Conservation (phyloP, 2,888 invertebrate species). For the Stenodema calcarata region DNA sequence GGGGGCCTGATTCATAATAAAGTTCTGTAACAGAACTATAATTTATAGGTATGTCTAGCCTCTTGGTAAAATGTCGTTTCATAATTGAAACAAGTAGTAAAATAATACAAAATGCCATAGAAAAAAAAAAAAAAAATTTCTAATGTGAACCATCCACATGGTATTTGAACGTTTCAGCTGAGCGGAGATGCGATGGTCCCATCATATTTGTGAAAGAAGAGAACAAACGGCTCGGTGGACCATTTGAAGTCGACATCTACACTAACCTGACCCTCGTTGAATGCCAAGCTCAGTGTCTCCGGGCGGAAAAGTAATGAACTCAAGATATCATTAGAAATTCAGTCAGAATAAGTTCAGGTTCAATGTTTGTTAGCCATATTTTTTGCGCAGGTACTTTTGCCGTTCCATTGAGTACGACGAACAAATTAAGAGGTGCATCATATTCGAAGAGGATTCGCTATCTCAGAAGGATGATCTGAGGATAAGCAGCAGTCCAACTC, state of each 20-base stretch:
- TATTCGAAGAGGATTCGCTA: constrained; percentile 89
- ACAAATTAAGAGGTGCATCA: constrained; percentile 83
- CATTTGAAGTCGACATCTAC: constrained; percentile 87
- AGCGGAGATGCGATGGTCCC: constrained; percentile 83
- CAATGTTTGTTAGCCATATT: not conserved
- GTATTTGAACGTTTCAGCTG: constrained; percentile 67
- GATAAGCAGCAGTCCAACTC: constrained; percentile 82
- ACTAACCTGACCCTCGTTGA: constrained; percentile 85
- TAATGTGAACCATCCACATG: no score
- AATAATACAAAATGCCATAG: no score
- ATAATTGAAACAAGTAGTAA: no score
- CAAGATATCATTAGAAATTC: no score
- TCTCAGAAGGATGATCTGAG: constrained; percentile 88
- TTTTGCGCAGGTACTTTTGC: constrained; percentile 73
- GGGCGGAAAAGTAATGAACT: constrained; percentile 79
- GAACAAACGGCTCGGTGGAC: constrained; percentile 84
- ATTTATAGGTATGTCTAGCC: no score
- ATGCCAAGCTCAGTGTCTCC: constrained; percentile 85
- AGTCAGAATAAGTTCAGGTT: no score
- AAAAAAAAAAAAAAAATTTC: no score
- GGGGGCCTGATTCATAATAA: no score
- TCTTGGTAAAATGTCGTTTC: no score
- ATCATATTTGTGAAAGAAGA: constrained; percentile 90
- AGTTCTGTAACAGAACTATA: no score
- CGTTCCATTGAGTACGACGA: constrained; percentile 89